phyloP scores from a whole-genome alignment of 2,888 invertebrate species.

The Eristalinus sepulchralis region DNA sequence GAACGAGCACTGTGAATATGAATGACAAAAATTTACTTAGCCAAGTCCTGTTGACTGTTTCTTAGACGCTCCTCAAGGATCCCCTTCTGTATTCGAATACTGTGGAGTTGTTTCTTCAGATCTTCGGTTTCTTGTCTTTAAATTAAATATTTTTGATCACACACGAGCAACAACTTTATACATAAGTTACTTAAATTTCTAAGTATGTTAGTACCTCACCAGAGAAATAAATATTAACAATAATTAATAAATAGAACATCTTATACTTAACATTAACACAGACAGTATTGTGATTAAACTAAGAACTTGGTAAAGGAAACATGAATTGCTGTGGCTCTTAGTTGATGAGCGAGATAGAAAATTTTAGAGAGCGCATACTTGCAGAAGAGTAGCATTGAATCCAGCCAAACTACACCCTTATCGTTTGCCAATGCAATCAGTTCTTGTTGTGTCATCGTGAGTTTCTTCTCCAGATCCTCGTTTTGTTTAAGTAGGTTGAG shows the following conservation, averaged over 20 bases:
- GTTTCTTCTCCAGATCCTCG: constrained; percentile 76
- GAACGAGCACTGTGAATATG: constrained; percentile 9
- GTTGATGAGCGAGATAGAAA: constrained; percentile 62
- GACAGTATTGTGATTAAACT: constrained; percentile 44
- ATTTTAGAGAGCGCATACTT: constrained; percentile 77
- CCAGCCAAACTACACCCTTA: constrained; percentile 79
- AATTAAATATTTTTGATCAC: constrained; percentile 72
- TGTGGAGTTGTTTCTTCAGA: constrained; percentile 78
- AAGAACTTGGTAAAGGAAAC: constrained; percentile 57
- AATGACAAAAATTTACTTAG: constrained; percentile 74
- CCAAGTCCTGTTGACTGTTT: constrained; percentile 78
- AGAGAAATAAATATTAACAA: constrained; percentile 50
- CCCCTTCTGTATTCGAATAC: constrained; percentile 77
- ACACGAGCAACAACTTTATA: constrained; percentile 34
- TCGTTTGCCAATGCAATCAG: constrained; percentile 76
- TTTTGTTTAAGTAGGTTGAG: constrained; percentile 76
- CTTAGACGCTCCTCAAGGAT: constrained; percentile 77
- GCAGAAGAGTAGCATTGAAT: constrained; percentile 80
- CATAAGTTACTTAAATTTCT: constrained; percentile 36
- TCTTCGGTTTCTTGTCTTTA: constrained; percentile 79
- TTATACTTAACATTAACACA: constrained; percentile 10
- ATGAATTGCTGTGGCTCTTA: constrained; percentile 53
- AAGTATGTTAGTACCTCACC: not conserved
- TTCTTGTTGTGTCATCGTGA: constrained; percentile 76
- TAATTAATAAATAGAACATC: constrained; percentile 48